phyloP scores from a whole-genome alignment of 2,113 vertebrate genomes.

The Cynopterus brachyotis region DNA sequence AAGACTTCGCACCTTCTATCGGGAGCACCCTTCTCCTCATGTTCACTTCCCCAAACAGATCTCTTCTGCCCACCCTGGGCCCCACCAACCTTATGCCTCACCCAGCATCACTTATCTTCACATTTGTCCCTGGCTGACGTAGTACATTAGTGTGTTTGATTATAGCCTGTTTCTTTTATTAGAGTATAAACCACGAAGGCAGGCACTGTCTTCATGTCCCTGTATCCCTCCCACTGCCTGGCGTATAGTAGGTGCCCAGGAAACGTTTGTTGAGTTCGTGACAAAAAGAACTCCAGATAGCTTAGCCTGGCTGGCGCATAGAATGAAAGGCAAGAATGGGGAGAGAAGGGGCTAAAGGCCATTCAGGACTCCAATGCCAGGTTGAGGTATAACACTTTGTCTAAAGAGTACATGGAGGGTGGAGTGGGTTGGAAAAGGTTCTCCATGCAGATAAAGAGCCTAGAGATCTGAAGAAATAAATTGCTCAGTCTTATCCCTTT shows the following conservation, averaged over 20 bases:
- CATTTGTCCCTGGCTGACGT: neutral
- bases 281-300: neutral
- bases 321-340: neutral
- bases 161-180: neutral
- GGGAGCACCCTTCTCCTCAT: neutral
- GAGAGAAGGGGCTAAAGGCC: neutral
- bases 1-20: neutral
- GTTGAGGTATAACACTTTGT: neutral
- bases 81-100: neutral
- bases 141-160: neutral
- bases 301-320: neutral
- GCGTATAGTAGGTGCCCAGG: neutral
- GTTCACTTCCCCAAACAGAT: neutral
- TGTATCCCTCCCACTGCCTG: neutral
- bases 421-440: neutral
- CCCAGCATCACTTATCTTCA: neutral
- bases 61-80: neutral
- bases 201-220: neutral
- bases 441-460: neutral
- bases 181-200: neutral
- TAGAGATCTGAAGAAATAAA: neutral
- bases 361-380: neutral
- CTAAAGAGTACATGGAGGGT: neutral
- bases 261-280: neutral
- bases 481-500: neutral